Base-by-base conservation (phyloP, 2,888 invertebrate genomes). In the Diarsia brunnea region DNA sequence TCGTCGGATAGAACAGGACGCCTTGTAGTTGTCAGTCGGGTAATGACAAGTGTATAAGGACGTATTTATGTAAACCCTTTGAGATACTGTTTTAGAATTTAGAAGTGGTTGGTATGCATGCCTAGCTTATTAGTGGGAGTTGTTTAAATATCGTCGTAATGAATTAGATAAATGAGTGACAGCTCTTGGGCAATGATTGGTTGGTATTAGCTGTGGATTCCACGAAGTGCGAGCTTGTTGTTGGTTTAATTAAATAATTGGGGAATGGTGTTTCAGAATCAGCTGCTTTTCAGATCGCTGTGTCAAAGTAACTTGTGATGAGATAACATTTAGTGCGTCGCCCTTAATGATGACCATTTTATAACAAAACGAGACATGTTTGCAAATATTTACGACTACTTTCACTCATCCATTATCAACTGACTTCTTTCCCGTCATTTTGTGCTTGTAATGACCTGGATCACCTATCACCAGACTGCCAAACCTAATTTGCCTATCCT, bases 31-130 rank as follows among this genome's bases (percentile, higher is more conserved):
- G 95, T 95, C 95, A 92, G 82, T 89, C 89, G 87, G 87, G 90
- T 92, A 94, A 94, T 95, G 95, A 95, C 95, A 94, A 92, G 91
- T 91, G 92, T 89, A 91, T 90, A 93, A 93, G 92, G 93, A 94
- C 92, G 88, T 92, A 91, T 93, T 92, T 91, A 90, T 92, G 91
- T 91, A 89, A 93, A 94, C 94, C 94, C 95, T 94, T 94, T 93
- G 92, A 91, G 91, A 86, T 63, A 91, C 91, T 84, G 86, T 92
- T 93, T 92, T 94, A 94, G 93, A 93, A 89, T 86, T 90, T 90
- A 91, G 88, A 87, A 82, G 78, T 85, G 81, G 81, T 83, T 67
- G 82, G 81, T 79, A 78, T 81, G 87, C 84, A 81, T 88, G 75
- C 80, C 87, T 81, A 84, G 84, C 79, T 88, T 88, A 88, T 88